These are phyloP conservation scores for Bettongia penicillata DNA, from an alignment of 2,113 vertebrate genomes.

Conservation along the genomic window DNA sequence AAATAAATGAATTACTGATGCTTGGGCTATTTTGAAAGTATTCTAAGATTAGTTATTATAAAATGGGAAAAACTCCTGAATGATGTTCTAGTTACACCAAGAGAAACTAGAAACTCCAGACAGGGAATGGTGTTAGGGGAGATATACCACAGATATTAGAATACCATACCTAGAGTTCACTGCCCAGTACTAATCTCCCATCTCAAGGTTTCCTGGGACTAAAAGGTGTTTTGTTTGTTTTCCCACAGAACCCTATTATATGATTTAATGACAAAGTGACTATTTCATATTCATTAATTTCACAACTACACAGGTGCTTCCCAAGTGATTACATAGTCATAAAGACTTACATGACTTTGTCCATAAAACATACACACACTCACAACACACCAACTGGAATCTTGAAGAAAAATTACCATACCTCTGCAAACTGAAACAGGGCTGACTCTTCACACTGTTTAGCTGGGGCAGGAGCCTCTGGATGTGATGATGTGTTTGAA, in stretches of 20 bases:
- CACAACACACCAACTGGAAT: neutral
- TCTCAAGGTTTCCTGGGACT: slow-evolving; percentile 33
- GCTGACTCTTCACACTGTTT: slow-evolving; percentile 87
- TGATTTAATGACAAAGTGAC: neutral
- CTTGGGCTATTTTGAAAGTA: slow-evolving; percentile 25
- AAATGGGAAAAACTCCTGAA: slow-evolving; percentile 33
- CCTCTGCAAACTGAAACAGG: slow-evolving; percentile 90
- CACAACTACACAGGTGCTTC: neutral
- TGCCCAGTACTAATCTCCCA: slow-evolving; percentile 29
- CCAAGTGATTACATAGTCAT: neutral
- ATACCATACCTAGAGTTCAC: slow-evolving; percentile 12
- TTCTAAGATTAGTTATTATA: slow-evolving; percentile 35
- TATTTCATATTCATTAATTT: neutral
- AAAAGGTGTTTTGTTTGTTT: slow-evolving; percentile 40
- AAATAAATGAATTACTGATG: slow-evolving; percentile 46
- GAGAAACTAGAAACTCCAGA: slow-evolving; percentile 19
- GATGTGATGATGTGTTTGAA: slow-evolving; percentile 84
- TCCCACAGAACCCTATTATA: neutral
- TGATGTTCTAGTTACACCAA: slow-evolving; percentile 23
- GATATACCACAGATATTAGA: neutral
- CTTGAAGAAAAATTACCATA: slow-evolving; percentile 63
- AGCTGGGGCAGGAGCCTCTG: slow-evolving; percentile 76
- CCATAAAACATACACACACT: neutral
- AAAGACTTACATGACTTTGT: neutral
- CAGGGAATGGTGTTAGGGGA: neutral